A percentile compares a stretch with the other conserved stretches of the same genome.
These are phyloP conservation scores for Cnemophilus loriae DNA, from an alignment of 2,113 vertebrate genomes.

Conservation along the genomic window DNA sequence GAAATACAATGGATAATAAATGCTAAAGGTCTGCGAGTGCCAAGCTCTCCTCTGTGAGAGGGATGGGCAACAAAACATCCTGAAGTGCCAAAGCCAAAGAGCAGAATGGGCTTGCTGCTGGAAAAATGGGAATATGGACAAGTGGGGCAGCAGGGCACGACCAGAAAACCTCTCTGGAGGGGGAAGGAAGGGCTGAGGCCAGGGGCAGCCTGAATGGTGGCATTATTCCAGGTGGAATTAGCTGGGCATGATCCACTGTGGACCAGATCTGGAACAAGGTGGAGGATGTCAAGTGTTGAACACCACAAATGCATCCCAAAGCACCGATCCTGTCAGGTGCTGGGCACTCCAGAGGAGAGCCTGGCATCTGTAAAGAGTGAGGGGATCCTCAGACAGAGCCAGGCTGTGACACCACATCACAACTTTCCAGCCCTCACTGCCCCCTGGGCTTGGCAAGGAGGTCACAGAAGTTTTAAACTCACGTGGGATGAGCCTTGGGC, in stretches of 20 bases:
- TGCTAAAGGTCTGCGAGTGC: not conserved
- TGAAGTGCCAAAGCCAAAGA: not conserved
- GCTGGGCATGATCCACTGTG: too few relatives aligned
- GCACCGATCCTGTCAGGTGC: not conserved
- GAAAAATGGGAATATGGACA: not conserved
- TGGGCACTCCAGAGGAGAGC: not conserved
- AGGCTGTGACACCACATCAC: not conserved
- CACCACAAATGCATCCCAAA: accelerated
- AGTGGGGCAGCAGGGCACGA: not conserved
- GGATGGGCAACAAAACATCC: not conserved
- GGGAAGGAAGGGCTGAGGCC: not conserved
- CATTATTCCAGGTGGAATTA: too few relatives aligned
- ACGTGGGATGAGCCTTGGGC: not conserved
- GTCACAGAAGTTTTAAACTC: not conserved
- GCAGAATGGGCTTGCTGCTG: not conserved
- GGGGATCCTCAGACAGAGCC: not conserved
- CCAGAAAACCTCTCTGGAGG: not conserved
- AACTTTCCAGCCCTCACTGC: not conserved
- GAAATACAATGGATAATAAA: not conserved
- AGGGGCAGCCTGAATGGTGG: too few relatives aligned
- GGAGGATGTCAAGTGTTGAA: not conserved
- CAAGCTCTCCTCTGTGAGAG: not conserved
- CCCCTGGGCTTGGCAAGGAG: not conserved
- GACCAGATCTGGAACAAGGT: not conserved
- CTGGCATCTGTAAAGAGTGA: accelerated